A percentile compares a stretch with the other conserved stretches of the same genome.
Conservation (phyloP, 2,113 vertebrate species). For the Sarotherodon lohbergeri region DNA sequence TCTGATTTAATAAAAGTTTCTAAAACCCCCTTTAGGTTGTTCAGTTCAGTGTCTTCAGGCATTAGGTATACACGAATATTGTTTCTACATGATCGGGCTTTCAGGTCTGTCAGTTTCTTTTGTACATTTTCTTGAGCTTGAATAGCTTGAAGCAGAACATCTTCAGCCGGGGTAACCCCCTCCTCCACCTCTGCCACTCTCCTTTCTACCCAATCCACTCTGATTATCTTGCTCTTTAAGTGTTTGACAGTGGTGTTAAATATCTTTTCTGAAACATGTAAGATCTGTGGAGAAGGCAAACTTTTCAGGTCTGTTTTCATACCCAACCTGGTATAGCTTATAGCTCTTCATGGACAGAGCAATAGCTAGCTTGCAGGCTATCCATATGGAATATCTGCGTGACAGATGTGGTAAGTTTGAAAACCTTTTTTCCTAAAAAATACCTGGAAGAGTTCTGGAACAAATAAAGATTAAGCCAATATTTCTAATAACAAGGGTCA, state of each 20-base stretch:
- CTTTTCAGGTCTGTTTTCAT: background rate
- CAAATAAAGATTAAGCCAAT: background rate
- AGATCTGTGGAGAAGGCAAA: background rate
- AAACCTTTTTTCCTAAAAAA: background rate
- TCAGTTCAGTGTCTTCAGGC: background rate
- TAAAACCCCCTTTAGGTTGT: accelerated
- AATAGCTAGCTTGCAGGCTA: background rate
- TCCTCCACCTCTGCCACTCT: background rate
- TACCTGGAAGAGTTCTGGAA: background rate
- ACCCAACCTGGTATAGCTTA: background rate
- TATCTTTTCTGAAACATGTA: background rate
- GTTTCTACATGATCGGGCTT: accelerated
- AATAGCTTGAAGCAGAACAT: background rate
- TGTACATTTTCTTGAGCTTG: background rate
- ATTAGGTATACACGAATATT: accelerated
- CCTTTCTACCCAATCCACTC: background rate
- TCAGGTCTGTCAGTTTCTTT: background rate
- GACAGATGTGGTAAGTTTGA: background rate
- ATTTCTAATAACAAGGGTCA: background rate
- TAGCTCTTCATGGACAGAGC: accelerated
- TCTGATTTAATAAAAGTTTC: background rate
- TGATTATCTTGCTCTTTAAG: background rate
- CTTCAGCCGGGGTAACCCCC: background rate
- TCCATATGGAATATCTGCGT: accelerated
- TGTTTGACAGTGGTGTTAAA: background rate